These are phyloP conservation scores for Nycticorax nycticorax DNA, from an alignment of 2,113 vertebrate species.

Conservation along the genomic window DNA sequence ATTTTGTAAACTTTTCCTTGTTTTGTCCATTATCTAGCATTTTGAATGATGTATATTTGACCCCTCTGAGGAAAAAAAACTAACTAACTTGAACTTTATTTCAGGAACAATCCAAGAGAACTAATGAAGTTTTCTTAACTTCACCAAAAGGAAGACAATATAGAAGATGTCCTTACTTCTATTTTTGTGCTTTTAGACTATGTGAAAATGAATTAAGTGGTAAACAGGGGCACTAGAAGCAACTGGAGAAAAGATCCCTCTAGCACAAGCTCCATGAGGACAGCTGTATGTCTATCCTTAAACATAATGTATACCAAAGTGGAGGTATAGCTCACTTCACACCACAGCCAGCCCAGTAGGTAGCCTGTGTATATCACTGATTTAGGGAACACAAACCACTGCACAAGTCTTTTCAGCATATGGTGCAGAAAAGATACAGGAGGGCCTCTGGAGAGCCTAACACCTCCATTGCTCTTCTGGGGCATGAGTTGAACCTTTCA, in stretches of 20 bases:
- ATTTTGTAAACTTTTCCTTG: neutral
- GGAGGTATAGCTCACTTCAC: neutral
- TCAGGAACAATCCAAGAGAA: neutral
- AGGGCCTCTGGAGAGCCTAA: neutral
- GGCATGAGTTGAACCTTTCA: neutral
- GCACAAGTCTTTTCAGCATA: neutral
- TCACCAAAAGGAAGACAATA: neutral
- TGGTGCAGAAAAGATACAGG: neutral
- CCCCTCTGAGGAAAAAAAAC: neutral
- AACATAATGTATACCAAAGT: neutral
- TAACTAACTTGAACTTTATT: neutral
- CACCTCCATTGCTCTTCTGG: neutral
- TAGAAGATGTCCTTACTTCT: neutral
- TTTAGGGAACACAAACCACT: neutral
- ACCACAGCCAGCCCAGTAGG: neutral
- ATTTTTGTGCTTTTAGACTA: neutral
- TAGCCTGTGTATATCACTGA: neutral
- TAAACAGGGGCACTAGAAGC: neutral
- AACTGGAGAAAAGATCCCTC: neutral
- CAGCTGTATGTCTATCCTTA: neutral
- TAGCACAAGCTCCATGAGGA: neutral
- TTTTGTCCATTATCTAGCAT: neutral
- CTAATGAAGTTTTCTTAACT: neutral
- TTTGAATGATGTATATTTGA: neutral
- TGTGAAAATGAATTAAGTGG: neutral